Conservation (phyloP, 2,797 vertebrate species). For the Mycteria americana region DNA sequence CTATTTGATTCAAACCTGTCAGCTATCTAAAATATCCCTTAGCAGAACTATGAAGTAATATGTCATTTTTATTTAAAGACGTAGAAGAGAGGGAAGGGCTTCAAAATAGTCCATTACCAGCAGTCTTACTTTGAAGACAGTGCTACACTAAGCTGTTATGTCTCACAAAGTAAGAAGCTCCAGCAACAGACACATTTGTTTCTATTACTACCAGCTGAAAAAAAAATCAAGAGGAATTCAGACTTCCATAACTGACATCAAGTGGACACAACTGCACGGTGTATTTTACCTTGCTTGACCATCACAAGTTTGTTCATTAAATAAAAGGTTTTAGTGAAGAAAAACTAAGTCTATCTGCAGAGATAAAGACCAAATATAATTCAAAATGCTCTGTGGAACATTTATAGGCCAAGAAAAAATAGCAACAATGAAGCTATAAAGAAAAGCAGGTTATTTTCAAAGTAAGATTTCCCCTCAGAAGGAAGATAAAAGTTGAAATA, state of each 20-base stretch:
- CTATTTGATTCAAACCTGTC: background rate
- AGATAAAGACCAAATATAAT: background rate
- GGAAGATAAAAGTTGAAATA: background rate
- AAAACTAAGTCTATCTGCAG: background rate
- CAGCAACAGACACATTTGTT: background rate
- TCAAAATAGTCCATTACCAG: background rate
- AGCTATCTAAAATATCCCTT: background rate
- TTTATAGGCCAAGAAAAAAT: background rate
- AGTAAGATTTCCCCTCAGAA: background rate
- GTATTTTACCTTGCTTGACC: background rate
- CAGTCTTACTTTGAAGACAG: background rate
- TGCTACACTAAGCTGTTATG: background rate
- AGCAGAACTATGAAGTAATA: background rate
- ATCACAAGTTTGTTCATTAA: background rate
- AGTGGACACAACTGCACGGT: background rate
- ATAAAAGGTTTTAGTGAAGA: background rate
- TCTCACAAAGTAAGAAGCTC: background rate
- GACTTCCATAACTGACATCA: background rate
- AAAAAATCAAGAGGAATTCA: background rate
- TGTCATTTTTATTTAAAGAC: background rate
- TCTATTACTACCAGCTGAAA: background rate
- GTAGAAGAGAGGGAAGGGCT: background rate
- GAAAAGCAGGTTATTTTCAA: background rate
- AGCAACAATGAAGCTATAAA: background rate
- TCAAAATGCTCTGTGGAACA: background rate